Evolutionary conservation across 2,113 vertebrate genomes (phyloP).

Genomic region (Mormyrus lacerda): DNA sequence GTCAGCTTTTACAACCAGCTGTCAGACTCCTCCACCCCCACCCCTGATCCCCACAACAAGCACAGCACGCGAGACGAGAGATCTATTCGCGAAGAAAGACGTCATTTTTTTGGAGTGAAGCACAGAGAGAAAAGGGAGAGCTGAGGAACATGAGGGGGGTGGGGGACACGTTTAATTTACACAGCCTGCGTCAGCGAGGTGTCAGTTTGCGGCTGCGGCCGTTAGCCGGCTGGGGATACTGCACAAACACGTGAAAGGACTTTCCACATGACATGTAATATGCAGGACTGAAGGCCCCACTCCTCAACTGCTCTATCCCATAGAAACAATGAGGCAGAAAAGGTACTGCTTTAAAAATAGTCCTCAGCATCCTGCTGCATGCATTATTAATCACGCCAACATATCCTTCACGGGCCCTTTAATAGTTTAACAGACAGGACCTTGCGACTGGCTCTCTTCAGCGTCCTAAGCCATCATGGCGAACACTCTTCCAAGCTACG

Average conservation of each 20-base stretch:
- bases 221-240: constrained; percentile 59
- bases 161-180: constrained; percentile 52
- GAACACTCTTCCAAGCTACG: background rate
- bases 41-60: constrained; percentile 38
- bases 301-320: constrained; percentile 58
- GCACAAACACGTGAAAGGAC: constrained; percentile 63
- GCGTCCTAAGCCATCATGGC: background rate
- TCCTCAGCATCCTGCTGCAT: background rate
- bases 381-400: background rate
- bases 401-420: background rate
- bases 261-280: constrained; percentile 52
- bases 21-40: constrained; percentile 36
- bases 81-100: constrained; percentile 59
- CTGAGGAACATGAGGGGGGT: constrained; percentile 20
- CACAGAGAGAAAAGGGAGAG: constrained; percentile 30
- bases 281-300: constrained; percentile 48
- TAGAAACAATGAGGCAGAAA: constrained; percentile 65
- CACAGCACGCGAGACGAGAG: constrained; percentile 40
- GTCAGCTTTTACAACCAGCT: constrained; percentile 46
- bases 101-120: constrained; percentile 53
- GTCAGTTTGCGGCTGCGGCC: constrained; percentile 72
- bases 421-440: background rate
- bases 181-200: constrained; percentile 51
- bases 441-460: background rate
- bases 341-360: constrained; percentile 33